These are phyloP conservation scores for Dynastes hyllus DNA, from an alignment of 2,888 invertebrate genomes.

Conservation along the genomic window DNA sequence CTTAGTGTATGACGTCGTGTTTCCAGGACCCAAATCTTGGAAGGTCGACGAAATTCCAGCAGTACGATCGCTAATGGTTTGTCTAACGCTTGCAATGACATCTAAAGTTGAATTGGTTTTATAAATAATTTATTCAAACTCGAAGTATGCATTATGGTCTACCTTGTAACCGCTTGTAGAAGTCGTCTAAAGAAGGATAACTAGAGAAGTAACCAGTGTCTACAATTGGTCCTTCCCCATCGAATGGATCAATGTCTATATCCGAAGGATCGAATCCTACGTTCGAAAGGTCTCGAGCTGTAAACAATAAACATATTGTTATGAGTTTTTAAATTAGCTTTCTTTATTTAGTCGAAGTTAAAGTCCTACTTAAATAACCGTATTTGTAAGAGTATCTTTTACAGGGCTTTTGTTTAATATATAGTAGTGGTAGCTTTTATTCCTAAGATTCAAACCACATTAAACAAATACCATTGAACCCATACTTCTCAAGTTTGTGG, in stretches of 20 bases:
- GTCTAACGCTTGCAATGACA: conserved; percentile 20
- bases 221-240: conserved; percentile 24
- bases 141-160: background rate
- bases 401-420: too few species aligned
- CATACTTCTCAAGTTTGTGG: too few species aligned
- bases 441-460: too few species aligned
- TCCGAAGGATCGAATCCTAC: conserved; percentile 2
- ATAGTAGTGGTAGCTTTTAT: too few species aligned
- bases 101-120: background rate
- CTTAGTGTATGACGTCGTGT: conserved; percentile 69
- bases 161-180: conserved; percentile 42
- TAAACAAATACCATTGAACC: too few species aligned
- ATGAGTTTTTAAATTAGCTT: background rate
- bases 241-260: conserved; percentile 28
- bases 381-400: too few species aligned
- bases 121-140: too few species aligned
- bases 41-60: conserved; percentile 14
- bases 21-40: conserved; percentile 67
- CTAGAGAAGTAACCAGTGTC: conserved; percentile 34
- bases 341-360: too few species aligned
- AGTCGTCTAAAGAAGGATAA: conserved; percentile 23
- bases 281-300: conserved; percentile 1
- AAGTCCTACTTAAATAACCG: too few species aligned
- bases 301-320: background rate
- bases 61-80: background rate